phyloP scores from a whole-genome alignment of 2,797 vertebrate genomes.

The Caiman crocodilus region DNA sequence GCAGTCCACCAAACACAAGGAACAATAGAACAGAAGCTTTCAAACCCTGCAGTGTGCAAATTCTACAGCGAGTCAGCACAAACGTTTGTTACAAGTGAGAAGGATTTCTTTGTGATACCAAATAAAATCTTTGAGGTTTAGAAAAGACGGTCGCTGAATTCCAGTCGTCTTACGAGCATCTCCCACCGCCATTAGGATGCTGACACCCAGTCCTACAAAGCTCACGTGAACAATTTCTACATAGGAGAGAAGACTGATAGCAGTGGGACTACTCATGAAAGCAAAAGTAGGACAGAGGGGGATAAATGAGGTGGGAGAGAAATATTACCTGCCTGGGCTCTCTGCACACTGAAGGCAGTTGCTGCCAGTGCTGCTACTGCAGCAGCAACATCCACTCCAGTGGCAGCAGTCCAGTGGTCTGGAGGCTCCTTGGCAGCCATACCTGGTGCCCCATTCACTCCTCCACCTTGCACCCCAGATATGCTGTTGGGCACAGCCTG shows the following conservation, averaged over 20 bases:
- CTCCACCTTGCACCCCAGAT: no score
- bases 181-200: background rate
- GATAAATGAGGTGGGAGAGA: no score
- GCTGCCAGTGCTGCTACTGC: no score
- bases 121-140: background rate
- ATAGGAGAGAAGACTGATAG: background rate
- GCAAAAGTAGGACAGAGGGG: no score
- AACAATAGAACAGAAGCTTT: background rate
- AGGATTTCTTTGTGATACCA: background rate
- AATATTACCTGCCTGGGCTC: no score
- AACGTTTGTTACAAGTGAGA: background rate
- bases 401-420: no score
- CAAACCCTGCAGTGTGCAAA: background rate
- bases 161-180: background rate
- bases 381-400: no score
- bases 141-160: background rate
- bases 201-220: background rate
- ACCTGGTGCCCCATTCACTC: no score
- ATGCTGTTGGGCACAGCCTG: no score
- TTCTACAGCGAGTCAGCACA: background rate
- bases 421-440: no score
- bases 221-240: rapidly evolving
- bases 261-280: background rate
- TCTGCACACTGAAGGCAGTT: no score
- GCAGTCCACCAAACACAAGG: background rate